Evolutionary conservation across 2,797 vertebrate genomes (phyloP), one percentile per base, ranked within the genome.

Genomic region (Atherinosoma microstoma): DNA sequence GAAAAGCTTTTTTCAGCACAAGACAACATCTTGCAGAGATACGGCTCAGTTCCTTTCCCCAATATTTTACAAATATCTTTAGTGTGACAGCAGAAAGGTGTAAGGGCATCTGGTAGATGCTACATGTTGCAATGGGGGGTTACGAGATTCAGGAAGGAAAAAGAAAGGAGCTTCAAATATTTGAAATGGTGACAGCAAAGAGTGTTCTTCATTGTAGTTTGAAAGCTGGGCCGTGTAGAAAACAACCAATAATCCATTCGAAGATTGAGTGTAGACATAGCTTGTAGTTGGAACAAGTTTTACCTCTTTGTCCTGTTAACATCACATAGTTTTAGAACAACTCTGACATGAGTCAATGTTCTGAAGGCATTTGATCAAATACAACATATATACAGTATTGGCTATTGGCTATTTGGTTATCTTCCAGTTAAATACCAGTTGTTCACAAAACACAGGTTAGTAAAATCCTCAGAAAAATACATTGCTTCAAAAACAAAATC

Each of bases 371-470:
- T 63, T 58, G 15, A 34, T 68, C 51, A 63, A 32, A 58, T 49
- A 30, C 2, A 27, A 30, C 29, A 40, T 32, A 51, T 58, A 36
- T 30, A 64, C 35, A 64, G 53, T 69, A 53, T 58, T 67, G 67
- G 51, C 62, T 67, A 67, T 78, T 73, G 1, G 57, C 59, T 69
- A 4, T 79, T 84, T 83, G 82, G 67, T 79, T 59, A 11, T 67
- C 22, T 63, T 76, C 58, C 0, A 32, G 51, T 72, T 38, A 64
- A 68, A 71, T 70, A 53, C 59, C 16, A 68, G 24, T 27, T 27
- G 24, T 27, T 27, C 24, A 72, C 38, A 65, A 60, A 57, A 30
- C 34, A 56, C 18, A 69, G 16, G 35, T 30, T 64, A 16, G 6
- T 67, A 40, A 68, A 70, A 62, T 67, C 22, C 22, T 3, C 60